phyloP scores from a whole-genome alignment of 2,113 vertebrate genomes.

The Agapornis roseicollis region DNA sequence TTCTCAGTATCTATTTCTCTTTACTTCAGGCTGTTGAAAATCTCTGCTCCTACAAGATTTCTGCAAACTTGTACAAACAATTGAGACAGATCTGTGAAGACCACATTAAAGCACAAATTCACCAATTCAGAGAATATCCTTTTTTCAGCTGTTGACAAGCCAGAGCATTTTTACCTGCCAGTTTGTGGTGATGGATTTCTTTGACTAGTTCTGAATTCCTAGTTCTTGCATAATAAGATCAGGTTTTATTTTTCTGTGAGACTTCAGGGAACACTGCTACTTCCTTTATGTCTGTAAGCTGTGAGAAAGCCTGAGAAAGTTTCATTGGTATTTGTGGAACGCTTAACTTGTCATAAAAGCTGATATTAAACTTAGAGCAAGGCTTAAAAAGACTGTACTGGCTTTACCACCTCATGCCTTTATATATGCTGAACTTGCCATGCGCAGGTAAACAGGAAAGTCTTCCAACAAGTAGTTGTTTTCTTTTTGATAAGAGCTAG shows the following conservation, averaged over 20 bases:
- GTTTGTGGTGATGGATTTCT: not conserved
- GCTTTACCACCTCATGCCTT: not conserved
- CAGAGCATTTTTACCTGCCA: not conserved
- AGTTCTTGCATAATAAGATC: not conserved
- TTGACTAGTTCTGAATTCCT: not conserved
- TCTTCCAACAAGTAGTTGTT: not conserved
- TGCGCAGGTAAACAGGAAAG: not conserved
- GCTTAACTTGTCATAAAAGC: not conserved
- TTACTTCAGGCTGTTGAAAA: slow-evolving; percentile 93
- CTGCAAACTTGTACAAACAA: slow-evolving; percentile 97
- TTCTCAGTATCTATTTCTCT: not conserved
- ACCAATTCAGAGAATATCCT: slow-evolving; percentile 99
- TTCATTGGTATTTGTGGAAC: not conserved
- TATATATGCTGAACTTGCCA: not conserved
- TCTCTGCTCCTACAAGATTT: slow-evolving; percentile 98
- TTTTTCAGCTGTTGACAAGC: slow-evolving; percentile 49
- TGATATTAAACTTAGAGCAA: not conserved
- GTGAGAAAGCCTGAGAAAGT: not conserved
- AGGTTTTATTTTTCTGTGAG: not conserved
- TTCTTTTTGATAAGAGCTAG: not conserved
- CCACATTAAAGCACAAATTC: slow-evolving; percentile 98
- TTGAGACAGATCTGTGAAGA: slow-evolving; percentile 96
- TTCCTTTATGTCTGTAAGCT: not conserved
- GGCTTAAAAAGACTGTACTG: not conserved
- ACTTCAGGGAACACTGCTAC: not conserved